Evolutionary conservation across 23 tunicate genomes (phyloP).

Genomic region (Ascidia mentula): DNA sequence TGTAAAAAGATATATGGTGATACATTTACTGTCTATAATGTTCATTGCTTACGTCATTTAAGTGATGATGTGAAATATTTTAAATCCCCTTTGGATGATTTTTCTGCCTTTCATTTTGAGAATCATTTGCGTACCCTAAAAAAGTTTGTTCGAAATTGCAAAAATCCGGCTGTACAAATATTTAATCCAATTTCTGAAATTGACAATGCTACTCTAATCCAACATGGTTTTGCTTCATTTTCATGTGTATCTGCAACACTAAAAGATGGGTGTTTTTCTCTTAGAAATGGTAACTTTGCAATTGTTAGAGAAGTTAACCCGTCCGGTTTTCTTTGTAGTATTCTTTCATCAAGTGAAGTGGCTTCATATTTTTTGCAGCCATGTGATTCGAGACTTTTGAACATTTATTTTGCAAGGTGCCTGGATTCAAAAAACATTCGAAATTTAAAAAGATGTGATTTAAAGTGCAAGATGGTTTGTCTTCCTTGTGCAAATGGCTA

Average conservation of each 20-base stretch:
- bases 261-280: not conserved
- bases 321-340: not conserved
- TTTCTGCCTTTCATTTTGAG: slow-evolving; percentile 11
- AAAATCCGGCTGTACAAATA: slow-evolving; percentile 4
- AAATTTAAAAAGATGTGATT: not conserved
- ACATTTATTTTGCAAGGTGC: not conserved
- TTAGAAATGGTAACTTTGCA: not conserved
- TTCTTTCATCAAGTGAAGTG: not conserved
- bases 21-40: not conserved
- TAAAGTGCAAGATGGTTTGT: not conserved
- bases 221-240: not conserved
- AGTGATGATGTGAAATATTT: not conserved
- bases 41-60: not conserved
- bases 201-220: not conserved
- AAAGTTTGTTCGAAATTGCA: slow-evolving; percentile 5
- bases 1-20: not conserved
- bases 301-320: not conserved
- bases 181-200: not conserved
- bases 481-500: not conserved
- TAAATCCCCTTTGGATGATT: not conserved
- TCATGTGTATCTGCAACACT: not conserved
- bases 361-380: not conserved
- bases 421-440: not conserved
- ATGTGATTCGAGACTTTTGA: not conserved
- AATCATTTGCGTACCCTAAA: not conserved